Evolutionary conservation across 2,113 vertebrate genomes (phyloP), one percentile per base, ranked within the genome.

Genomic region (Podarcis raffonei): DNA sequence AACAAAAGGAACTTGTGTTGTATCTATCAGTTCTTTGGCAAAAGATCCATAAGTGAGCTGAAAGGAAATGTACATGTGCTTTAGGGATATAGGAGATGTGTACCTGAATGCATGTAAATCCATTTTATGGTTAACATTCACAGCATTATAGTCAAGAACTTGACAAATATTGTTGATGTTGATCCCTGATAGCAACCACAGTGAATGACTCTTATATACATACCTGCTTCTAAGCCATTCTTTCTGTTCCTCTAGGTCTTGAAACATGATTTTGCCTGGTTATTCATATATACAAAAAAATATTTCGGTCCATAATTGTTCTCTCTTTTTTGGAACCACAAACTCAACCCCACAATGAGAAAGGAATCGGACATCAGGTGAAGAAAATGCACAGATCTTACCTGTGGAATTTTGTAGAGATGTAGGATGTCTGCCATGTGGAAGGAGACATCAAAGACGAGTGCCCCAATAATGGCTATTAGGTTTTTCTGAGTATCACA

Each of bases 381-480:
- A 72, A n/a, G 25, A 32, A n/a, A 35, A 32, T 71, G 3, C 25
- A 83, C 11, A 27, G 3, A 71, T 48, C 65, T 69, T 84, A 74
- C 83, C 83, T 74, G 69, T 37, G 83, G 83, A 57, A 84, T 74
- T 42, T 84, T 57, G 48, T 84, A 84, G 83, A 74, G 37, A 32
- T 3, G 57, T 72, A 84, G 32, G 12, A 84, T 32, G 7, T 74
- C 32, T 53, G 83, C 69, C 42, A 84, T 84, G 32, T 23, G 2
- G 18, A 57, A 69, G 18, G 83, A 84, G 0, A 48, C n/a, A 13
- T 72, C 83, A 35, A 37, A 72, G n/a, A 15, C 48, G 23, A 84
- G 69, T 23, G 27, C 69, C n/a, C 83, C 83, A 74, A 84, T 57
- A 1, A 74, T 3, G 1, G 68, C 42, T 53, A 57, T 72, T 32